These are phyloP conservation scores for Rhagonycha lutea DNA, from an alignment of 2,888 invertebrate species.

Conservation along the genomic window DNA sequence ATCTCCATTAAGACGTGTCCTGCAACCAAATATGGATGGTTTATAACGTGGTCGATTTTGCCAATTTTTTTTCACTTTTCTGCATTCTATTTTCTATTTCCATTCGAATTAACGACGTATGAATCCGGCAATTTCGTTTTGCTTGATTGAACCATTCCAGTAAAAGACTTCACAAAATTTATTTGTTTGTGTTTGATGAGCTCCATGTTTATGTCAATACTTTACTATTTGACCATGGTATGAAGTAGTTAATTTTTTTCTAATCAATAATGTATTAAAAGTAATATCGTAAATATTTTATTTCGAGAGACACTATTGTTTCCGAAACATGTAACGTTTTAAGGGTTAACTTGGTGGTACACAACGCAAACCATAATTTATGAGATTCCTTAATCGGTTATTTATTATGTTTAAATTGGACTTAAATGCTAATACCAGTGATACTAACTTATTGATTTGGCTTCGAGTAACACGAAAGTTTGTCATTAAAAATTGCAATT, in stretches of 20 bases:
- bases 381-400: background rate
- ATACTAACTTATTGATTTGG: background rate
- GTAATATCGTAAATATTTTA: background rate
- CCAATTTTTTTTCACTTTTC: background rate
- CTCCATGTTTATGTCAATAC: background rate
- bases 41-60: background rate
- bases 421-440: background rate
- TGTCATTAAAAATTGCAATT: background rate
- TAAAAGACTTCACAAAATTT: background rate
- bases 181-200: background rate
- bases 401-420: background rate
- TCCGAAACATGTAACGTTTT: background rate
- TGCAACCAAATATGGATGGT: background rate
- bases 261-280: background rate
- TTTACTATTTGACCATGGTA: background rate
- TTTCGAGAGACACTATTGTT: background rate
- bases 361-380: background rate
- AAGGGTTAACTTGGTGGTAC: background rate
- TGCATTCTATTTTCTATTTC: background rate
- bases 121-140: background rate
- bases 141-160: background rate
- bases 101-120: background rate
- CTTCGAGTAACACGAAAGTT: background rate
- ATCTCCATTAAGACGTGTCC: background rate
- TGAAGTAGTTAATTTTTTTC: background rate